Evolutionary conservation across 2,888 invertebrate genomes (phyloP), one percentile per base, ranked within the genome.

Genomic region (Ophraella communa): DNA sequence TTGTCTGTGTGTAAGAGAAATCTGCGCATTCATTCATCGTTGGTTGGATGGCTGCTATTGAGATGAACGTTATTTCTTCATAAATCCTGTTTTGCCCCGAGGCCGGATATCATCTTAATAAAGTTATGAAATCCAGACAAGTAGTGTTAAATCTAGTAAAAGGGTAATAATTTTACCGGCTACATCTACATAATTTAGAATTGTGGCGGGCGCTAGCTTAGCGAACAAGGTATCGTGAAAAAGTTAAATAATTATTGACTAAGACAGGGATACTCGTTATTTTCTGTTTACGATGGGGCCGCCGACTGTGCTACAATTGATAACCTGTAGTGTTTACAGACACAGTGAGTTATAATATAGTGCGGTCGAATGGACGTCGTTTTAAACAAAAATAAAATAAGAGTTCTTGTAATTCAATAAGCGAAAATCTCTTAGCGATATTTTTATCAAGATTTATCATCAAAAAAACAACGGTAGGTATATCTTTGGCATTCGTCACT

Each of bases 311-410:
- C 73, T 71, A 78, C 79, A 79, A 79, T 80, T 80, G 80, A 80
- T 79, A 79, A 79, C 80, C 80, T 76, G 79, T 76, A 76, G 79
- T 74, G 78, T 78, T 79, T 78, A 78, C 78, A 78, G 78, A 74
- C 74, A 72, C 71, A 66, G 72, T 69, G 66, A 73, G 73, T 74
- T 74, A 76, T 62, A 62, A 65, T 62, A 62, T 62, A 61, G 53
- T 62, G 51, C 58, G 24, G 62, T 52, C 51, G 53, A 55, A 55
- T 14, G 14, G 17, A 39, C 14, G 14, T 5, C 7, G 14, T 17
- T 14, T 14, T 39, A 30, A 30, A 7, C 0, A 39, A n/a, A 17
- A 39, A 39, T 14, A 39, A 11, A 35, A 35, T 10, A 14, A 11
- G 11, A 27, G 27, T 2, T 4, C 27, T 27, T 27, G 27, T 10